Evolutionary conservation across 2,113 vertebrate species (phyloP).

Genomic region (Martes martes): DNA sequence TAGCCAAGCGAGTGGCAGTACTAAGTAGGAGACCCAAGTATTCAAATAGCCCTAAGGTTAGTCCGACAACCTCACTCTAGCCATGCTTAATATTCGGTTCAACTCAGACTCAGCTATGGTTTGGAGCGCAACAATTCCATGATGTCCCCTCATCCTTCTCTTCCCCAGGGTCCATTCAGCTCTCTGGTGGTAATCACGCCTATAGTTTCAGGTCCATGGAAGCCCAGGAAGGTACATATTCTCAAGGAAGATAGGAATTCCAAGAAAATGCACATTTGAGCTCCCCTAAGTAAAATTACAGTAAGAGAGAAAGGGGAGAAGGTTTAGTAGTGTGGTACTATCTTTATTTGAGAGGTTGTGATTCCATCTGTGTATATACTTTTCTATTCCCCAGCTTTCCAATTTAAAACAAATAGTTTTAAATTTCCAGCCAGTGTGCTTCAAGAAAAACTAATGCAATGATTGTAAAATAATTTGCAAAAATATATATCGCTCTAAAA

Average conservation of each 20-base stretch:
- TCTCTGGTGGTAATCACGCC: not conserved
- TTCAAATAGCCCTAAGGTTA: not conserved
- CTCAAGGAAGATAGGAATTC: not conserved
- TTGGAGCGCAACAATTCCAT: not conserved
- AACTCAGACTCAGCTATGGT: not conserved
- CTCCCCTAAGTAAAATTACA: not conserved
- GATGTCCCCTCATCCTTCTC: not conserved
- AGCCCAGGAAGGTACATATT: not conserved
- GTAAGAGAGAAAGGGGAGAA: not conserved
- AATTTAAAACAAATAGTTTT: not conserved
- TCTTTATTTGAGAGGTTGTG: not conserved
- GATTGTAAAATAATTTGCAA: constrained; percentile 8
- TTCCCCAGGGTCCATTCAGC: not conserved
- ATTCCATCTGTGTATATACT: not conserved
- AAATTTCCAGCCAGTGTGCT: not conserved
- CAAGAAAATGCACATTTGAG: not conserved
- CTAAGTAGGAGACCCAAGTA: not conserved
- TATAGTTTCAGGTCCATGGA: not conserved
- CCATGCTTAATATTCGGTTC: not conserved
- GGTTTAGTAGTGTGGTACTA: not conserved
- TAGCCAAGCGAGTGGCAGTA: not conserved
- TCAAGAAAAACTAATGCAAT: not conserved
- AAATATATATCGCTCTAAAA: constrained; percentile 13
- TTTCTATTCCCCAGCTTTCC: not conserved
- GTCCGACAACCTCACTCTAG: not conserved